Percentiles rank a stretch among this genome's conserved stretches.
phyloP scores from a whole-genome alignment of 2,888 invertebrate genomes.

The Ariolimax columbianus region DNA sequence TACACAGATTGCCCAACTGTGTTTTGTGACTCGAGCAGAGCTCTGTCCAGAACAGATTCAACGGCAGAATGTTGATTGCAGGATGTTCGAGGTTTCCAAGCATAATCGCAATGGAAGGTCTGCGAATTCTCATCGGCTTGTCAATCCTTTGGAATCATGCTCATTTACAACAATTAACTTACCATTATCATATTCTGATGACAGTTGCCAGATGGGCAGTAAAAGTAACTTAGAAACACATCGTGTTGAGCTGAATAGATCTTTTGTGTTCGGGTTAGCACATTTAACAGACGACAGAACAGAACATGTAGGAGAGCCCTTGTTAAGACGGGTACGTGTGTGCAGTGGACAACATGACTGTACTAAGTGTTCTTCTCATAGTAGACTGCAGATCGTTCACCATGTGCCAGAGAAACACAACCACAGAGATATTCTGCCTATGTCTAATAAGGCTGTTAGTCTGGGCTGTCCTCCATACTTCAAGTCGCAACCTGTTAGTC shows the following conservation, averaged over 20 bases:
- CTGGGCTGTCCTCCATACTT: background rate
- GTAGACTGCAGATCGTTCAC: background rate
- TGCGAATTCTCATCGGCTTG: background rate
- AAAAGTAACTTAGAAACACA: background rate
- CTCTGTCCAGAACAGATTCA: background rate
- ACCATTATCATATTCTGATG: background rate
- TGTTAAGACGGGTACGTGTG: background rate
- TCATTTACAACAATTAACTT: background rate
- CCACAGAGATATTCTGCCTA: background rate
- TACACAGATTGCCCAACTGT: background rate
- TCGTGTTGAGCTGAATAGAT: background rate
- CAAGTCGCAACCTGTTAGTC: too few relatives aligned
- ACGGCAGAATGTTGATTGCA: background rate
- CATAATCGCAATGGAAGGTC: background rate
- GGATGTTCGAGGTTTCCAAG: background rate
- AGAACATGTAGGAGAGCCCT: background rate
- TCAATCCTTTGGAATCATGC: background rate
- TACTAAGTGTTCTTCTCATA: too few relatives aligned
- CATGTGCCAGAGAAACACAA: background rate
- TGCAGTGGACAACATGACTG: too few relatives aligned
- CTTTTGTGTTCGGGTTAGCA: background rate
- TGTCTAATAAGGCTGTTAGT: background rate
- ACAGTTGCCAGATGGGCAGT: background rate
- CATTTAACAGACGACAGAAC: background rate
- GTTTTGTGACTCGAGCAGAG: slow-evolving; percentile 1